phyloP scores from a whole-genome alignment of 2,113 vertebrate species.

The Probosciger aterrimus region DNA sequence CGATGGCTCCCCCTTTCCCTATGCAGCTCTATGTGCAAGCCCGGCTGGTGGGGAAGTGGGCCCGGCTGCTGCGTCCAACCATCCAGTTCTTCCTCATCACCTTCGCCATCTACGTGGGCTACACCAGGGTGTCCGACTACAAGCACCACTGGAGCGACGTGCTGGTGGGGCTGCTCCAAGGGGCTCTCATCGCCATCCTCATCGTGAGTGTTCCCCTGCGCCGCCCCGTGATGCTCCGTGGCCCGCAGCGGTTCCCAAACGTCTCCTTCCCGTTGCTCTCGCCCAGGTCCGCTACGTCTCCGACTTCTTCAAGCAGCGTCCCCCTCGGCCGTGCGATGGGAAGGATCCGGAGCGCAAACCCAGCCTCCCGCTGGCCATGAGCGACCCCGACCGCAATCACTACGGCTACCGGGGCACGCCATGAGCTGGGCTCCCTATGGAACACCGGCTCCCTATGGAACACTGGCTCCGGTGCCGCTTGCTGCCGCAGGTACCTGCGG shows the following conservation, averaged over 20 bases:
- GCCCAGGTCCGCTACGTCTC: slow-evolving; percentile 85
- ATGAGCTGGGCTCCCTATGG: slow-evolving; percentile 51
- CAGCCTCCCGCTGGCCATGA: slow-evolving; percentile 77
- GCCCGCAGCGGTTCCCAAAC: rapidly evolving
- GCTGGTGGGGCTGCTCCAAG: slow-evolving; percentile 89
- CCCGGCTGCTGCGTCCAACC: slow-evolving; percentile 88
- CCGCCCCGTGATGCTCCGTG: rapidly evolving
- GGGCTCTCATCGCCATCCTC: slow-evolving; percentile 86
- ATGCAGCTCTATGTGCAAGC: slow-evolving; percentile 90
- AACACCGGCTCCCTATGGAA: background rate
- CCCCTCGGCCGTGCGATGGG: slow-evolving; percentile 50
- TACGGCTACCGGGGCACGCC: slow-evolving; percentile 71
- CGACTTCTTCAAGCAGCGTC: slow-evolving; percentile 88
- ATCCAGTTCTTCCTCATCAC: slow-evolving; percentile 92
- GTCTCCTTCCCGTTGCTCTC: rapidly evolving
- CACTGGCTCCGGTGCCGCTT: background rate
- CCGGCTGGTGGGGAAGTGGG: slow-evolving; percentile 85
- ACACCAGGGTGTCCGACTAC: slow-evolving; percentile 92
- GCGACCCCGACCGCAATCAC: slow-evolving; percentile 82
- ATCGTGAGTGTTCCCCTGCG: slow-evolving; percentile 73
- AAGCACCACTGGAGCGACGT: slow-evolving; percentile 98
- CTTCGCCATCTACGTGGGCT: slow-evolving; percentile 93
- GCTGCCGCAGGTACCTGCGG: background rate
- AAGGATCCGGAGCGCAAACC: slow-evolving; percentile 79
- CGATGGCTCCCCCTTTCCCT: background rate